These are phyloP conservation scores for Gambusia affinis DNA, from an alignment of 2,113 vertebrate genomes.

Conservation along the genomic window DNA sequence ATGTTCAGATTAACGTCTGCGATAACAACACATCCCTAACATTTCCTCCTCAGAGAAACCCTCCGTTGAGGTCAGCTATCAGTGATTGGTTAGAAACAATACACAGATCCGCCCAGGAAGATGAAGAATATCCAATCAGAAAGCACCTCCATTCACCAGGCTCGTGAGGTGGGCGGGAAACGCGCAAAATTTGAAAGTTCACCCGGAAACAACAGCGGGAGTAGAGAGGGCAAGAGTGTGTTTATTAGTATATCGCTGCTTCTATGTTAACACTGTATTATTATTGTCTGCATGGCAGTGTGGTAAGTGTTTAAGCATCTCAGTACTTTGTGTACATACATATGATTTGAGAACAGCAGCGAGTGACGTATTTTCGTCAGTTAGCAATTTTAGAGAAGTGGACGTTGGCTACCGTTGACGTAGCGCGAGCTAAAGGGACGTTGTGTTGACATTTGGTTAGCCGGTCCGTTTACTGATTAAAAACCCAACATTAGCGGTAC, in stretches of 20 bases:
- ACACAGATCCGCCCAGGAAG: conserved; percentile 10
- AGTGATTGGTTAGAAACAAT: conserved; percentile 50
- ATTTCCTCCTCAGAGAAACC: neutral
- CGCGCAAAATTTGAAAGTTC: conserved; percentile 81
- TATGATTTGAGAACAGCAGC: neutral
- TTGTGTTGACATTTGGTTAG: conserved; percentile 29
- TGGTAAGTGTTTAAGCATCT: conserved; percentile 38
- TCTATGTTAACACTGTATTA: neutral
- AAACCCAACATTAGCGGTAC: neutral
- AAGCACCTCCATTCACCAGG: neutral
- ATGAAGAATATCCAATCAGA: conserved; percentile 46
- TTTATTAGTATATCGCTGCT: neutral
- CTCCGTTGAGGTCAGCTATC: neutral
- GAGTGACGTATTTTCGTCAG: neutral
- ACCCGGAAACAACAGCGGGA: conserved; percentile 66
- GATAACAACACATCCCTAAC: too few relatives aligned
- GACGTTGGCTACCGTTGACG: conserved; percentile 18
- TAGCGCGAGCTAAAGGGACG: conserved; percentile 8
- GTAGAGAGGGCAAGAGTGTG: conserved; percentile 20
- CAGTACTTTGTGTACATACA: neutral
- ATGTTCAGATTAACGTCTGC: too few relatives aligned
- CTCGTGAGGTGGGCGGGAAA: conserved; percentile 34
- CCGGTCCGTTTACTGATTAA: neutral
- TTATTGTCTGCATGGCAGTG: conserved; percentile 27
- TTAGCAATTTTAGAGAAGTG: conserved; percentile 7